Conservation (phyloP, 1,140 invertebrate genomes). For the Radopholus similis region DNA sequence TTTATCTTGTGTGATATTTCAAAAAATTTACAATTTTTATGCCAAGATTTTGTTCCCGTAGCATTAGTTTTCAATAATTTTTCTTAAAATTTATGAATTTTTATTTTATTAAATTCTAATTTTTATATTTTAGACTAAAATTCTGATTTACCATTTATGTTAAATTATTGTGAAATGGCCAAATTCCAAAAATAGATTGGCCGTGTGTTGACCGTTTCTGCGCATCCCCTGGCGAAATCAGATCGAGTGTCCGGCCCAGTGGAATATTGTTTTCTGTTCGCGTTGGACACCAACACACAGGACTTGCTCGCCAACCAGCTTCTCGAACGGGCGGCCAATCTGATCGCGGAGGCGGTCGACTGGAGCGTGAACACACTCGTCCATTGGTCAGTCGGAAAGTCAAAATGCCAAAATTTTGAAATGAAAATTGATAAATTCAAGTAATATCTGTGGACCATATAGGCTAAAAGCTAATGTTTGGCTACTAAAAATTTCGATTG, state of each 20-base stretch:
- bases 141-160: too few relatives aligned
- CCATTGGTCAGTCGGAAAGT: conserved; percentile 43
- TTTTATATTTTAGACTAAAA: too few relatives aligned
- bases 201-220: conserved; percentile 44
- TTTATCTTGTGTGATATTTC: neutral
- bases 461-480: too few relatives aligned
- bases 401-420: too few relatives aligned
- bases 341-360: conserved; percentile 37
- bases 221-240: conserved; percentile 21
- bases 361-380: conserved; percentile 48
- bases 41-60: neutral
- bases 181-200: conserved; percentile 28
- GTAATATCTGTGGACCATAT: too few relatives aligned
- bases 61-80: neutral
- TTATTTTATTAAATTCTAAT: neutral
- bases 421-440: too few relatives aligned
- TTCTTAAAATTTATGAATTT: neutral
- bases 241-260: conserved; percentile 25
- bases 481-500: too few relatives aligned
- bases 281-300: conserved; percentile 32
- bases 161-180: too few relatives aligned
- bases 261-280: conserved; percentile 43
- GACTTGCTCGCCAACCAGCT: conserved; percentile 42
- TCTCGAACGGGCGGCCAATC: conserved; percentile 41
- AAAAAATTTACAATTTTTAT: neutral